A percentile compares a stretch with the other conserved stretches of the same genome.
Conservation (phyloP, 2,888 invertebrate species). For the Polia nebulosa region DNA sequence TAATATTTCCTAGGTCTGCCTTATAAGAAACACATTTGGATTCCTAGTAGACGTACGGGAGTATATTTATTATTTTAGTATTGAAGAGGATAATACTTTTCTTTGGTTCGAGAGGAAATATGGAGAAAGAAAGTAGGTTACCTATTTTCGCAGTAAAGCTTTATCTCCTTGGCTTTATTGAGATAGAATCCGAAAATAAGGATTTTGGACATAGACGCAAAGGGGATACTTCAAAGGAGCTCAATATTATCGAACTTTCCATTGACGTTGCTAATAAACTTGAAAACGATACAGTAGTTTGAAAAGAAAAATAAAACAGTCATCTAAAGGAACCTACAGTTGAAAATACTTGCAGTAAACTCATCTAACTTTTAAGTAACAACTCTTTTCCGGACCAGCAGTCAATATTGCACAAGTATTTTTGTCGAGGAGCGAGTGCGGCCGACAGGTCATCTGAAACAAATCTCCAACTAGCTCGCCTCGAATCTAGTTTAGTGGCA, state of each 20-base stretch:
- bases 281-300: conserved; percentile 34
- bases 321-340: conserved; percentile 27
- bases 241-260: conserved; percentile 12
- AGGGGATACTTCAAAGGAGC: conserved; percentile 11
- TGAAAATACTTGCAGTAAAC: conserved; percentile 59
- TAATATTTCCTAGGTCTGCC: conserved; percentile 63
- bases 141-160: conserved; percentile 42
- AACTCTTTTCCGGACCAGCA: conserved; percentile 64
- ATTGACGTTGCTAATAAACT: conserved; percentile 23
- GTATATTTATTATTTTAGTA: conserved; percentile 62
- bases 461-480: conserved; percentile 77
- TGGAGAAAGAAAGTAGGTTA: conserved; percentile 42
- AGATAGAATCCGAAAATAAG: conserved; percentile 44
- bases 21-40: conserved; percentile 63
- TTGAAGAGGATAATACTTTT: conserved; percentile 54
- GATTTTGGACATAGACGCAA: not conserved
- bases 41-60: conserved; percentile 47
- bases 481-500: conserved; percentile 69
- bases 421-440: conserved; percentile 66
- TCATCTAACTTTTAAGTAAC: conserved; percentile 65
- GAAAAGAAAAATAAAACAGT: conserved; percentile 32
- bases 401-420: conserved; percentile 68
- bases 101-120: conserved; percentile 36
- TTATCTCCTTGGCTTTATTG: conserved; percentile 34
- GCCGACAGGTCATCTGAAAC: conserved; percentile 80